Percentiles rank a stretch among this genome's conserved stretches.
phyloP scores from a whole-genome alignment of 2,113 vertebrate species.

The Callipepla squamata region DNA sequence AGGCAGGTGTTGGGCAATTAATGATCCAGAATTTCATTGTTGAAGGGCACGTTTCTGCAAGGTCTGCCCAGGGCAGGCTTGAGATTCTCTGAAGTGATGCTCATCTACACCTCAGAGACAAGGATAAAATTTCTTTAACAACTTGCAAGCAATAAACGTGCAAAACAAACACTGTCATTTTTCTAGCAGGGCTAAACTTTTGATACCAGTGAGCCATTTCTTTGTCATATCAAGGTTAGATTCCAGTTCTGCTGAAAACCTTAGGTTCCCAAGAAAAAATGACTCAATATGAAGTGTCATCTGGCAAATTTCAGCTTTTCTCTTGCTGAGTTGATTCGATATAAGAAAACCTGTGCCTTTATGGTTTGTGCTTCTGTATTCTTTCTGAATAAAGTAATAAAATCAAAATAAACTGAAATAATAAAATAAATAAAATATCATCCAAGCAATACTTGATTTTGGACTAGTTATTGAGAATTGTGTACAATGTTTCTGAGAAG shows the following conservation, averaged over 20 bases:
- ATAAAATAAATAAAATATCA: neutral
- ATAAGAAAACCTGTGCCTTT: neutral
- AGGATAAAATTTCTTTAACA: conserved; percentile 14
- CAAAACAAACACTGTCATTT: neutral
- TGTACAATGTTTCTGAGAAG: neutral
- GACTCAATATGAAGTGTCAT: neutral
- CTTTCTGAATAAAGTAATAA: neutral
- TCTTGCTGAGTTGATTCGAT: neutral
- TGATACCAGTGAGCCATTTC: neutral
- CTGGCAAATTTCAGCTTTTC: neutral
- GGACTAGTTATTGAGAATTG: neutral
- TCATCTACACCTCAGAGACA: neutral
- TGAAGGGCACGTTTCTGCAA: neutral
- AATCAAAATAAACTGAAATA: neutral
- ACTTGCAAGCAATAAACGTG: neutral
- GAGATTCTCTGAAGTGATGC: conserved; percentile 3
- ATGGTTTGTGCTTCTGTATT: neutral
- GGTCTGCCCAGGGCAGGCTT: neutral
- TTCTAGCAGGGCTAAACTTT: neutral
- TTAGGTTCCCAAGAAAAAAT: neutral
- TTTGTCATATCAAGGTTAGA: neutral
- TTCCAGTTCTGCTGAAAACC: conserved; percentile 15
- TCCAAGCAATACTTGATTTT: neutral
- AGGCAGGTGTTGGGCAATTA: neutral
- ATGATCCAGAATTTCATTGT: neutral